Base-by-base conservation (phyloP, 2,797 vertebrate genomes). In the Knipowitschia caucasica region DNA sequence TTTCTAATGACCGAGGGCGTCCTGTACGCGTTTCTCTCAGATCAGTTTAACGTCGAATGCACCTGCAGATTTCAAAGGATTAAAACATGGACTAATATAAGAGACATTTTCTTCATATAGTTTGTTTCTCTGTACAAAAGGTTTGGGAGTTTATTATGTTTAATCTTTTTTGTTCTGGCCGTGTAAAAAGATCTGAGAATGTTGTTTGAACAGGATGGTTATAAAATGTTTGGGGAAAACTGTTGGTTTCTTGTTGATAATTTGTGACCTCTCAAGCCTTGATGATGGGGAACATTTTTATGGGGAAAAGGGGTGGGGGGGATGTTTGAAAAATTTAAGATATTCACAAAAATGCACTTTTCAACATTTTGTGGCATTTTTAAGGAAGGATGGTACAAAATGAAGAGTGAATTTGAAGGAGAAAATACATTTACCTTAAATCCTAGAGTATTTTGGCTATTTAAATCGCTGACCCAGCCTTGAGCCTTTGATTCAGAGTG, bases 91-190 rank as follows among this genome's bases (percentile, higher is more conserved):
- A 91, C 89, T 92, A 91, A 91, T 90, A 88, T 89, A 90, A 88
- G 82, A 90, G 83, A 90, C 82, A 64, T 88, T 91, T 89, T 89
- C 88, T 89, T 87, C 86, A 90, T 89, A 89, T 91, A 89, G 90
- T 89, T 92, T 89, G 88, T 87, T 91, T 92, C 86, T 91, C 86
- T 91, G 89, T 90, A 91, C 88, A 90, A 91, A 92, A 91, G 87
- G 88, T 91, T 91, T 91, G 90, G 90, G 89, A 92, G 88, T 92
- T 91, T 91, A 89, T 89, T 90, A 90, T 89, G 89, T 91, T 91
- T 85, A 89, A 90, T 89, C 87, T 88, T 90, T 86, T 88, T 85
- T 92, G 80, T 90, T 88, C 82, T 89, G 89, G 89, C 81, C 91
- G 88, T 92, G 89, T 89, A 90, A 89, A 90, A 89, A 86, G 85